Evolutionary conservation across 2,113 vertebrate genomes (phyloP).

Genomic region (Caranx melampygus): DNA sequence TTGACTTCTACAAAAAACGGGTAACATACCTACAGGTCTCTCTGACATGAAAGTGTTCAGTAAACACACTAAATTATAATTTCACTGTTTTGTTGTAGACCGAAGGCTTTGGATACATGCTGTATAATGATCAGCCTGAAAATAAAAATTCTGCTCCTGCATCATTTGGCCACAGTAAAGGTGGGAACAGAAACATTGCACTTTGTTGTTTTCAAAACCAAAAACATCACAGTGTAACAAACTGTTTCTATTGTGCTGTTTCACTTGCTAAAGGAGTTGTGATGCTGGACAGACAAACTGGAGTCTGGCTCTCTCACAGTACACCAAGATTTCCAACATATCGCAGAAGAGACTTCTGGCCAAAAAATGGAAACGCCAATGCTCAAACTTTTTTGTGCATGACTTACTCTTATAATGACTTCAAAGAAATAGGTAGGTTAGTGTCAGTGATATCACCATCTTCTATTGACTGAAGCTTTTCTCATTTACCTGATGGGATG

Average conservation of each 20-base stretch:
- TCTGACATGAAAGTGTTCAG: neutral
- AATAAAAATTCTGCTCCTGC: accelerated
- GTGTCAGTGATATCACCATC: neutral
- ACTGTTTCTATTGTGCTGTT: neutral
- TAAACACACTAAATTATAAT: neutral
- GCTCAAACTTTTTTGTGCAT: conserved; percentile 72
- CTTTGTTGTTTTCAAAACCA: neutral
- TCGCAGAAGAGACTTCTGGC: conserved; percentile 46
- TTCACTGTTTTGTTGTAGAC: conserved; percentile 35
- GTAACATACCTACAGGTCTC: neutral
- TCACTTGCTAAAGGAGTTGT: conserved; percentile 53
- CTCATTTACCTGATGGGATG: neutral
- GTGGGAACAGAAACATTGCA: conserved; percentile 11
- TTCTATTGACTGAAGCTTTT: neutral
- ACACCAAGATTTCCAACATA: conserved; percentile 67
- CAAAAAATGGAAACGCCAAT: conserved; percentile 38
- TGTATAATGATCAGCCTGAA: conserved; percentile 74
- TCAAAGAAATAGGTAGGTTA: conserved; percentile 65
- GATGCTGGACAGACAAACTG: conserved; percentile 62
- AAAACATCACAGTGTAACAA: neutral
- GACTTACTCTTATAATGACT: conserved; percentile 51
- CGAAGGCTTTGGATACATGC: conserved; percentile 68
- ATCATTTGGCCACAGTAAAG: conserved; percentile 76
- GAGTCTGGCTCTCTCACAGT: conserved; percentile 76
- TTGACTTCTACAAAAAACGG: conserved; percentile 54